phyloP scores from a whole-genome alignment of 2,113 vertebrate genomes.

The Cyrtonyx montezumae region DNA sequence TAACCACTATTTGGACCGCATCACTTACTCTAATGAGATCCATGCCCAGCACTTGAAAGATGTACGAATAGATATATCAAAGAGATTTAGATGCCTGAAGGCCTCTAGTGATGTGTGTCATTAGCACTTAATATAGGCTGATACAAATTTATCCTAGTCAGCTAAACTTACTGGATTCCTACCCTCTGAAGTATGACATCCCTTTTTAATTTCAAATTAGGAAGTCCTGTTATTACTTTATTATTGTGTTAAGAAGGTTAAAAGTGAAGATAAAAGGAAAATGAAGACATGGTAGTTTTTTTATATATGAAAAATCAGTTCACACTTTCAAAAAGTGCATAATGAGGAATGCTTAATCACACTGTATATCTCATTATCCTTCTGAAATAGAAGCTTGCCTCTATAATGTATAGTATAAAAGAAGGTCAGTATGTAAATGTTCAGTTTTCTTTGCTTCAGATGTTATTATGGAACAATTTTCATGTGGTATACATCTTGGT shows the following conservation, averaged over 20 bases:
- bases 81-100: background rate
- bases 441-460: background rate
- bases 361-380: background rate
- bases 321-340: background rate
- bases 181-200: background rate
- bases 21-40: background rate
- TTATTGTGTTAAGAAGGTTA: background rate
- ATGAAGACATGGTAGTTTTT: background rate
- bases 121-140: background rate
- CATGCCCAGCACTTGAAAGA: background rate
- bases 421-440: background rate
- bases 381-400: background rate
- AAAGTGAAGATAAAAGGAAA: constrained; percentile 13
- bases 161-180: background rate
- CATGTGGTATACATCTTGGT: accelerated
- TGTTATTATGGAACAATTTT: background rate
- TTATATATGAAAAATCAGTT: background rate
- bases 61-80: background rate
- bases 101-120: background rate
- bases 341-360: background rate
- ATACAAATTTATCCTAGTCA: background rate
- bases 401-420: background rate
- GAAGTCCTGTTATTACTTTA: background rate
- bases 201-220: background rate
- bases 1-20: background rate